phyloP scores from a whole-genome alignment of 2,113 vertebrate genomes.

The Gallinago paraguaiae region DNA sequence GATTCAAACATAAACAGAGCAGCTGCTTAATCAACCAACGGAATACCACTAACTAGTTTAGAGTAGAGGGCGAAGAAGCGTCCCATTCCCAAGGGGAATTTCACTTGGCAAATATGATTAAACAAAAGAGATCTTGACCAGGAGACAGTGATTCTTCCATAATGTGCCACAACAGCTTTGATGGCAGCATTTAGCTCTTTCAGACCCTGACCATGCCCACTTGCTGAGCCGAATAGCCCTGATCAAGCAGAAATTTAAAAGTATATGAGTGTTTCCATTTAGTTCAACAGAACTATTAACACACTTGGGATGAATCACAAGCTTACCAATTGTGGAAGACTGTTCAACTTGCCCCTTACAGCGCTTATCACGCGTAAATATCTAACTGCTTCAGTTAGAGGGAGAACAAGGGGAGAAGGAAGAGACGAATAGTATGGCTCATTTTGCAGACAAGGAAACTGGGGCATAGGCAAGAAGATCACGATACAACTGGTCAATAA shows the following conservation, averaged over 20 bases:
- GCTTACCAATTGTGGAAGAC: not conserved
- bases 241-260: not conserved
- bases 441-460: not conserved
- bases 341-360: not conserved
- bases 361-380: not conserved
- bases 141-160: not conserved
- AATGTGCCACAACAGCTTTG: not conserved
- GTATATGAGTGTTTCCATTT: not conserved
- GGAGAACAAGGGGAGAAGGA: not conserved
- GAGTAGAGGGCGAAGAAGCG: fast-evolving
- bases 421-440: too few relatives aligned
- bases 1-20: not conserved
- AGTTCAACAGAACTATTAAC: not conserved
- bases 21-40: not conserved
- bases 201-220: not conserved
- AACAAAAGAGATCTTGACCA: not conserved
- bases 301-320: not conserved
- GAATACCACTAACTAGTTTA: not conserved
- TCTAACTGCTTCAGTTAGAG: not conserved
- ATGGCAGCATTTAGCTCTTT: not conserved
- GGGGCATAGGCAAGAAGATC: not conserved
- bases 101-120: not conserved
- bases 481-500: not conserved
- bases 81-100: not conserved
- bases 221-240: not conserved